phyloP scores from a whole-genome alignment of 2,888 invertebrate species.

The Eustalomyia histrio region DNA sequence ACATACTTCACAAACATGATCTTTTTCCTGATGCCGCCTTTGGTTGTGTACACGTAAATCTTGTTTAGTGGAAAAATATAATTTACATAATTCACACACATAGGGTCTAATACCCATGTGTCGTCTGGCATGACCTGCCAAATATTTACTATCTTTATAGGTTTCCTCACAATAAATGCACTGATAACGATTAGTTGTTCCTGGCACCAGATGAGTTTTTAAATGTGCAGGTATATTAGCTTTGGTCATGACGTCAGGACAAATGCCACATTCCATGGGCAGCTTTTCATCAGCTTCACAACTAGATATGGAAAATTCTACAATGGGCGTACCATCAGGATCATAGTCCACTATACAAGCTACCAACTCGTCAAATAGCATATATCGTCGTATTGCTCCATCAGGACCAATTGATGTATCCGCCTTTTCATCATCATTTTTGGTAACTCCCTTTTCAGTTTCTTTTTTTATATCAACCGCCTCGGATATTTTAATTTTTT shows the following conservation, averaged over 20 bases:
- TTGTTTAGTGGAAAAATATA: constrained; percentile 76
- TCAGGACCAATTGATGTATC: constrained; percentile 5
- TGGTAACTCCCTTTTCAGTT: no score
- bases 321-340: constrained; percentile 72
- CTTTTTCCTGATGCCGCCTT: constrained; percentile 73
- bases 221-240: constrained; percentile 71
- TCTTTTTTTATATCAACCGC: neutral
- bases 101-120: constrained; percentile 76
- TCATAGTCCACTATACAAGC: constrained; percentile 76
- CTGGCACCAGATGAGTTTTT: constrained; percentile 72
- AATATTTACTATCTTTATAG: constrained; percentile 74
- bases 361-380: constrained; percentile 74
- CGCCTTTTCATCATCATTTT: no score
- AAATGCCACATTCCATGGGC: constrained; percentile 75
- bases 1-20: constrained; percentile 75
- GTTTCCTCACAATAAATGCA: constrained; percentile 75
- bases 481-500: neutral
- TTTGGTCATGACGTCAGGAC: constrained; percentile 74
- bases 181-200: constrained; percentile 70
- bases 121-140: constrained; percentile 74
- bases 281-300: constrained; percentile 70
- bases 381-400: constrained; percentile 63
- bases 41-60: constrained; percentile 75
- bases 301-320: constrained; percentile 73
- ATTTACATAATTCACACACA: constrained; percentile 74